These are phyloP conservation scores for Drosophila mulleri DNA, from an alignment of 2,888 invertebrate species.

Conservation along the genomic window DNA sequence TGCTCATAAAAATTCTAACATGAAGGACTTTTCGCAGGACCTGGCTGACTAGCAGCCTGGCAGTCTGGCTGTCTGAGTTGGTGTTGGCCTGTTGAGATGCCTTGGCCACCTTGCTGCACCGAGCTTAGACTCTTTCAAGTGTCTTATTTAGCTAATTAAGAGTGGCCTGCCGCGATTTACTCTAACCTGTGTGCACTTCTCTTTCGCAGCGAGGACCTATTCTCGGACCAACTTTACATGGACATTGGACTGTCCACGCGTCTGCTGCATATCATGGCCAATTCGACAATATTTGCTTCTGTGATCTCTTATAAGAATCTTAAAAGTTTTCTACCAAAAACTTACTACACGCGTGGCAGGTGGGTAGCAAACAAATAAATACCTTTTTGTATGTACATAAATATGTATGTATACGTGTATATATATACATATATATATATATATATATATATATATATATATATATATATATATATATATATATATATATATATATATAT, in stretches of 20 bases:
- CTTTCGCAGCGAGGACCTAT: conserved; percentile 83
- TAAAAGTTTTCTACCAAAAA: conserved; percentile 84
- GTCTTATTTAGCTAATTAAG: conserved; percentile 69
- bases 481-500: no score
- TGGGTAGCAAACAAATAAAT: conserved; percentile 58
- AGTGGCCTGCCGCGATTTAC: conserved; percentile 38
- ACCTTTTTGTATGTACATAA: no score
- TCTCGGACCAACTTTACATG: conserved; percentile 85
- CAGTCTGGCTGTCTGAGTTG: no score
- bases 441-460: no score
- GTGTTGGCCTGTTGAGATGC: not conserved
- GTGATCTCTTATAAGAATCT: conserved; percentile 85
- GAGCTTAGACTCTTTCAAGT: conserved; percentile 50
- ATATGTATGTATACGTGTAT: no score
- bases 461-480: no score
- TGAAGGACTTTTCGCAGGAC: conserved; percentile 28
- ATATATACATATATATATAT: no score
- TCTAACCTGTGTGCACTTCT: conserved; percentile 26
- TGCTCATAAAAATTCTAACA: conserved; percentile 58
- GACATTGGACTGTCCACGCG: conserved; percentile 83
- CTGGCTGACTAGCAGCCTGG: not conserved
- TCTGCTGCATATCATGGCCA: conserved; percentile 83
- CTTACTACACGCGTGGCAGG: conserved; percentile 85
- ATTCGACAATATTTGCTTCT: conserved; percentile 84
- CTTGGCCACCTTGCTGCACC: conserved; percentile 12